phyloP scores from a whole-genome alignment of 2,888 invertebrate species.

The Cephus spinipes region DNA sequence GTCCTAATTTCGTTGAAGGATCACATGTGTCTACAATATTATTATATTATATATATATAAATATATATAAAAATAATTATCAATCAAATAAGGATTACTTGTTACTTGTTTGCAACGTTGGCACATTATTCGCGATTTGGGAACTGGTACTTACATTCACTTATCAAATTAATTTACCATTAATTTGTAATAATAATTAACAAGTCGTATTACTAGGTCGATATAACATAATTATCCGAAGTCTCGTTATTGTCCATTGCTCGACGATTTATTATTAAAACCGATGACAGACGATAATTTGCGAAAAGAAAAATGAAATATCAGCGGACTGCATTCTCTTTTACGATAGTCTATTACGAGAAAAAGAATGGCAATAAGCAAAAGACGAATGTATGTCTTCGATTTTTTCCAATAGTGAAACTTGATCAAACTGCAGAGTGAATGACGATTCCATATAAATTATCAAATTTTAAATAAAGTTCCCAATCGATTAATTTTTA shows the following conservation, averaged over 20 bases:
- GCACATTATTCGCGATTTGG: neutral
- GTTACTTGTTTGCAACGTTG: neutral
- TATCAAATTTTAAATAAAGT: neutral
- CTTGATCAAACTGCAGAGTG: neutral
- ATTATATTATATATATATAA: neutral
- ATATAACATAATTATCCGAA: neutral
- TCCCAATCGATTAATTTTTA: neutral
- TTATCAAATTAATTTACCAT: neutral
- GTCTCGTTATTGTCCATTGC: neutral
- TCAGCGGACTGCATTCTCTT: neutral
- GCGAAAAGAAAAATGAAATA: neutral
- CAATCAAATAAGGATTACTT: neutral
- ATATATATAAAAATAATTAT: neutral
- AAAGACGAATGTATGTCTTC: neutral
- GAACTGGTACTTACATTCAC: neutral
- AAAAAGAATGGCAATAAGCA: neutral
- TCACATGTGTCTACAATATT: neutral
- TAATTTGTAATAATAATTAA: neutral
- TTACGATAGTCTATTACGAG: neutral
- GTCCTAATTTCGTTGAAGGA: neutral
- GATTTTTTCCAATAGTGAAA: neutral
- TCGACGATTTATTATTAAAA: neutral
- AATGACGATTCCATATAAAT: neutral
- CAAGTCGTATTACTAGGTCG: neutral
- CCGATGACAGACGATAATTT: neutral